Conservation (phyloP, 2,797 vertebrate genomes). For the Melanotaenia maccullochi region DNA sequence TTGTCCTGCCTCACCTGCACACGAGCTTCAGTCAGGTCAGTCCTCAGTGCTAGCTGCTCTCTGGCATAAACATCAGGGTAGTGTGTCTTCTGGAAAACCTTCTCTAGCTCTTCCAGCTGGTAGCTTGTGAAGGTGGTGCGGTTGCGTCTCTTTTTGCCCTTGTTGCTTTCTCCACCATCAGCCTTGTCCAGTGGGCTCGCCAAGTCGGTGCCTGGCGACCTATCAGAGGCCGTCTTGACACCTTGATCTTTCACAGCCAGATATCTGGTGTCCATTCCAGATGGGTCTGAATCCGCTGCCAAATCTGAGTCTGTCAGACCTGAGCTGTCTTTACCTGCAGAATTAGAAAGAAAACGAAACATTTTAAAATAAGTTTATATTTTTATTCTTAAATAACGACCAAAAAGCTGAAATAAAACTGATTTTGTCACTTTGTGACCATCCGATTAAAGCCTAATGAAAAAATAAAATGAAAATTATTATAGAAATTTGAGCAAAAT, state of each 20-base stretch:
- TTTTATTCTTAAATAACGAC: neutral
- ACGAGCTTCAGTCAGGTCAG: conserved; percentile 95
- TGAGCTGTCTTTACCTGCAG: conserved; percentile 90
- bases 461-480: no score
- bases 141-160: conserved; percentile 97
- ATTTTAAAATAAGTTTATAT: neutral
- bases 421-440: conserved; percentile 8
- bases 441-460: no score
- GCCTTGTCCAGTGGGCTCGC: conserved; percentile 90
- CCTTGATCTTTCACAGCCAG: conserved; percentile 91
- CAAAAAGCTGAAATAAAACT: neutral
- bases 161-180: conserved; percentile 93
- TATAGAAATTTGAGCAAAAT: no score
- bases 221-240: conserved; percentile 88
- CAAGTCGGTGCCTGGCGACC: conserved; percentile 85
- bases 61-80: conserved; percentile 97
- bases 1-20: conserved; percentile 85
- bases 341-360: conserved; percentile 17
- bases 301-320: conserved; percentile 89
- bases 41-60: conserved; percentile 98
- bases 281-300: conserved; percentile 86
- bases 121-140: conserved; percentile 98
- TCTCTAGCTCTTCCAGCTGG: conserved; percentile 98
- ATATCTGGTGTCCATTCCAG: conserved; percentile 95
- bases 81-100: conserved; percentile 99